Conservation (phyloP, 2,888 invertebrate species). For the Amiota communis region DNA sequence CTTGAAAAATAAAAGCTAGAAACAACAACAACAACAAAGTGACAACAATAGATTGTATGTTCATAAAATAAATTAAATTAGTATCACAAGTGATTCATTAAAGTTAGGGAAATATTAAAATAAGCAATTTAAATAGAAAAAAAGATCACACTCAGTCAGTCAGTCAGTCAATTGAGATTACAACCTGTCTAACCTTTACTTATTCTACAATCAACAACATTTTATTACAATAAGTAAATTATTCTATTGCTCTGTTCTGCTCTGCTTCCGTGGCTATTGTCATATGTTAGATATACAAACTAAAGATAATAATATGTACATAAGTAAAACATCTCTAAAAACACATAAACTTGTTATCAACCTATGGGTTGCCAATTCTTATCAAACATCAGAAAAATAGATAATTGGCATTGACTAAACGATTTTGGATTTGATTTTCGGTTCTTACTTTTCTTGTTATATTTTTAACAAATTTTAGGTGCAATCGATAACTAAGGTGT, state of each 20-base stretch:
- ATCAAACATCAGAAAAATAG: constrained; percentile 1
- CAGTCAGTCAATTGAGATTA: constrained; percentile 1
- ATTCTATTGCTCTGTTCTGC: not conserved
- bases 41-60: not conserved
- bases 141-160: not conserved
- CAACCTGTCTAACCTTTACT: constrained; percentile 13
- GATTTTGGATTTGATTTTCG: not conserved
- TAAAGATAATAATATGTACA: too few relatives aligned
- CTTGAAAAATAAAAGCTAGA: too few relatives aligned
- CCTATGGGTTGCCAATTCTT: too few relatives aligned
- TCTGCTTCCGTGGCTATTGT: too few relatives aligned
- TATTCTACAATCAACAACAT: not conserved
- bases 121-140: not conserved
- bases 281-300: too few relatives aligned
- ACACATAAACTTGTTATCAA: too few relatives aligned
- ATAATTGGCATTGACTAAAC: constrained; percentile 11
- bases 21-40: not conserved
- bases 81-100: not conserved
- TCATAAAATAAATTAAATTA: constrained; percentile 14
- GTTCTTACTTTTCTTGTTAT: not conserved
- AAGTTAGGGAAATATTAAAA: not conserved
- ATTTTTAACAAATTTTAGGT: too few relatives aligned
- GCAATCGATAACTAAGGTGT: too few relatives aligned
- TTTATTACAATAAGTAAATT: not conserved
- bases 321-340: too few relatives aligned